Evolutionary conservation across 2,888 invertebrate species (phyloP).

Genomic region (Cheilosia grossa): DNA sequence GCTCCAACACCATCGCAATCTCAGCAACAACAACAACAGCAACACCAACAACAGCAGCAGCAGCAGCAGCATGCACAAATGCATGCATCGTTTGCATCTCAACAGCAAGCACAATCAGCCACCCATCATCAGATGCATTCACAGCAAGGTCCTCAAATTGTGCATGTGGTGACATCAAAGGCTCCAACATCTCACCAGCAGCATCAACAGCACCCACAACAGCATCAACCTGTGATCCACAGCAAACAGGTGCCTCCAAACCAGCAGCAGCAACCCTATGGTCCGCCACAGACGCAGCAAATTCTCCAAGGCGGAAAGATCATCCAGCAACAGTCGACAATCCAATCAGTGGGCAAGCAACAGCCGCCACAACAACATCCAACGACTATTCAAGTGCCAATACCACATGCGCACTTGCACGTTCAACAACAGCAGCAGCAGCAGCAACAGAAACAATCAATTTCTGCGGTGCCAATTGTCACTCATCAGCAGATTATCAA

Average conservation of each 20-base stretch:
- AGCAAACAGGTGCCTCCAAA: slow-evolving; percentile 66
- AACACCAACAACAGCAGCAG: slow-evolving; percentile 71
- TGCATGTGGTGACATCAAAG: slow-evolving; percentile 80
- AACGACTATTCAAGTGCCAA: slow-evolving; percentile 61
- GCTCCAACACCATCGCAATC: slow-evolving; percentile 63
- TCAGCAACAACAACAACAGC: slow-evolving; percentile 76
- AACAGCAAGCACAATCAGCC: slow-evolving; percentile 13
- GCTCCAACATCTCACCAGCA: slow-evolving; percentile 61
- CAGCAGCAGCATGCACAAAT: slow-evolving; percentile 50
- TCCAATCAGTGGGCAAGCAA: slow-evolving; percentile 67
- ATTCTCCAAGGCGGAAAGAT: slow-evolving; percentile 67
- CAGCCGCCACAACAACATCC: slow-evolving; percentile 61
- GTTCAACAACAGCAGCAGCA: slow-evolving; percentile 53
- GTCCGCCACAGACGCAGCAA: slow-evolving; percentile 57
- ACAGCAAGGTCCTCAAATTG: slow-evolving; percentile 72
- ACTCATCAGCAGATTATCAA: slow-evolving; percentile 76
- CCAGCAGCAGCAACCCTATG: slow-evolving; percentile 52
- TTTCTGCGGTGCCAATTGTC: slow-evolving; percentile 76
- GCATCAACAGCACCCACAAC: slow-evolving; percentile 54
- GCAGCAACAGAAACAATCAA: slow-evolving; percentile 60
- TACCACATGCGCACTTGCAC: slow-evolving; percentile 72
- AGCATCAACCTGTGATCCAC: slow-evolving; percentile 67
- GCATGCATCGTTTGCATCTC: slow-evolving; percentile 36
- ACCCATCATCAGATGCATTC: slow-evolving; percentile 55
- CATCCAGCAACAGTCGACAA: slow-evolving; percentile 61